phyloP scores from a whole-genome alignment of 2,797 vertebrate genomes.

The Vespertilio murinus region DNA sequence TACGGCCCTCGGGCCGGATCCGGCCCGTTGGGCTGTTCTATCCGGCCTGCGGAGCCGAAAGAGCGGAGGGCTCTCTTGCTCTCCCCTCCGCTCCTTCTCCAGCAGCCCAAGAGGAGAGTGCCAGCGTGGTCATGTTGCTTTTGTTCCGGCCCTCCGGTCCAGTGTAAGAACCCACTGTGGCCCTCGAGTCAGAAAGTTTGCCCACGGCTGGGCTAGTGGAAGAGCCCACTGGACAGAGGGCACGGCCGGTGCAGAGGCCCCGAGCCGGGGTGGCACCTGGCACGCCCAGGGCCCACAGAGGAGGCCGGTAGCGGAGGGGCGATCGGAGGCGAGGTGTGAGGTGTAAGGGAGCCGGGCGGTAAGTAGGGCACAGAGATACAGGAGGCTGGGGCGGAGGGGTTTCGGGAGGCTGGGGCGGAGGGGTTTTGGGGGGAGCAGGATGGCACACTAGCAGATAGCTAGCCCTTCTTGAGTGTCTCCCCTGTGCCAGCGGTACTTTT shows the following conservation, averaged over 20 bases:
- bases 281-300: background rate
- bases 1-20: too few species aligned
- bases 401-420: background rate
- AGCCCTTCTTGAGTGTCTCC: background rate
- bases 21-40: too few species aligned
- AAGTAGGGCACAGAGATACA: background rate
- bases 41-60: too few species aligned
- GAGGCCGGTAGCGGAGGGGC: background rate
- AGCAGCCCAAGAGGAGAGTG: too few species aligned
- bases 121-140: too few species aligned
- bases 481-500: conserved; percentile 30
- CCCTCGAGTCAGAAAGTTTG: too few species aligned
- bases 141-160: too few species aligned
- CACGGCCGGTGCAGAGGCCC: background rate
- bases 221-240: background rate
- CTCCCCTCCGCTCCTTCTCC: too few species aligned
- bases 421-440: too few species aligned
- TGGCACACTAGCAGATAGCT: background rate
- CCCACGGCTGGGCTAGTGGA: too few species aligned
- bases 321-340: background rate
- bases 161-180: too few species aligned
- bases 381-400: background rate
- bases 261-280: background rate
- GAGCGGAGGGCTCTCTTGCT: too few species aligned
- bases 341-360: background rate